phyloP scores from a whole-genome alignment of 2,797 vertebrate species.

The Acipenser oxyrinchus region DNA sequence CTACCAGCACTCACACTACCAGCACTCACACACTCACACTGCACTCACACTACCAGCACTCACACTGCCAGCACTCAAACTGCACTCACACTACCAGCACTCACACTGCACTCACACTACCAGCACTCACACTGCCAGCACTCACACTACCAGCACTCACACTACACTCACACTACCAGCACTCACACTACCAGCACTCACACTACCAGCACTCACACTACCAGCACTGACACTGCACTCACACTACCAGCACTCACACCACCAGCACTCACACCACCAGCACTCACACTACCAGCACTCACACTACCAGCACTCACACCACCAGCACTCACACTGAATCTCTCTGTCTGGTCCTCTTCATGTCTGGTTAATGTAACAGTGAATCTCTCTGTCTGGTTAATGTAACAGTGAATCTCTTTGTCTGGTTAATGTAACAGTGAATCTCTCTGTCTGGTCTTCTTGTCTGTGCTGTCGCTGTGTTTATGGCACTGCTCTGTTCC shows the following conservation, averaged over 20 bases:
- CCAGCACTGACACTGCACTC: too few species aligned
- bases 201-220: background rate
- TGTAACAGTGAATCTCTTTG: background rate
- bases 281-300: constrained; percentile 18
- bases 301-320: background rate
- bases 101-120: too few species aligned
- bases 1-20: too few species aligned
- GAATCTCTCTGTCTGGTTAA: background rate
- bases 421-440: background rate
- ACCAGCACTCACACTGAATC: background rate
- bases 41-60: background rate
- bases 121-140: too few species aligned
- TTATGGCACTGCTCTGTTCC: background rate
- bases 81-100: too few species aligned
- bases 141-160: constrained; percentile 16
- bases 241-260: too few species aligned
- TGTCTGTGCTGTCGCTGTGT: background rate
- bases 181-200: background rate
- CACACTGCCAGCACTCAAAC: background rate
- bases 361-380: background rate
- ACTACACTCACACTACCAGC: background rate
- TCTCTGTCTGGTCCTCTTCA: too few species aligned
- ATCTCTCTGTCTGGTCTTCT: background rate
- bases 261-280: too few species aligned
- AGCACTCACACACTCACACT: constrained; percentile 19